Percentiles rank a stretch among this genome's conserved stretches.
Conservation (phyloP, 2,888 invertebrate species). For the Trichogramma dendrolimi region DNA sequence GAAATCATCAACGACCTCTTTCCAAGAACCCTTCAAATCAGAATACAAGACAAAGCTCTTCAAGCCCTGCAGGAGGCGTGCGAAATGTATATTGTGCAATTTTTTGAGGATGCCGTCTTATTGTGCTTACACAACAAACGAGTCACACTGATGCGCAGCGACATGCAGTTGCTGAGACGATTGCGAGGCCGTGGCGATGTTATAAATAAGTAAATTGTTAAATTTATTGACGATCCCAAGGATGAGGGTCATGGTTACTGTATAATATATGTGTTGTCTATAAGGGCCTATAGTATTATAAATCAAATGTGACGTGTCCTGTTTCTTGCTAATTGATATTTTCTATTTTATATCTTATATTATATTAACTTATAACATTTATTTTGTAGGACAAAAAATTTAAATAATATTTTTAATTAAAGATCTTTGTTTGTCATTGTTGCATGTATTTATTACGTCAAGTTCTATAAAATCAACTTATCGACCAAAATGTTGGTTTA, state of each 20-base stretch:
- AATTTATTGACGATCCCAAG: not conserved
- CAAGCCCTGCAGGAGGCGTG: conserved; percentile 54
- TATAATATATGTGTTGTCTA: too few relatives aligned
- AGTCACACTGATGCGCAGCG: conserved; percentile 52
- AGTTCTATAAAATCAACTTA: not conserved
- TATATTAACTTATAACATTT: too few relatives aligned
- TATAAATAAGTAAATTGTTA: conserved; percentile 36
- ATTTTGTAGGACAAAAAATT: not conserved
- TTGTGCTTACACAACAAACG: conserved; percentile 53
- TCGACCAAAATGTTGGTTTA: not conserved
- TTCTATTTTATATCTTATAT: too few relatives aligned
- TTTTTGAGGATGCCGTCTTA: conserved; percentile 54
- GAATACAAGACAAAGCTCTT: conserved; percentile 50
- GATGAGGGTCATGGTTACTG: too few relatives aligned
- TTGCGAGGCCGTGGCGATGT: conserved; percentile 51
- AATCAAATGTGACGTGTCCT: too few relatives aligned
- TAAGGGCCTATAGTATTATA: too few relatives aligned
- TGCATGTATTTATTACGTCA: not conserved
- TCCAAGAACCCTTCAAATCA: conserved; percentile 33
- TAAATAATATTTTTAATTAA: conserved; percentile 11
- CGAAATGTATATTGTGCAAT: conserved; percentile 54
- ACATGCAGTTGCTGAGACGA: conserved; percentile 51
- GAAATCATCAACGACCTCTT: conserved; percentile 47
- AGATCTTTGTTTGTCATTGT: not conserved
- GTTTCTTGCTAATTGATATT: too few relatives aligned